These are phyloP conservation scores for Gasterosteus aculeatus DNA, from an alignment of 2,113 vertebrate genomes.

Conservation along the genomic window DNA sequence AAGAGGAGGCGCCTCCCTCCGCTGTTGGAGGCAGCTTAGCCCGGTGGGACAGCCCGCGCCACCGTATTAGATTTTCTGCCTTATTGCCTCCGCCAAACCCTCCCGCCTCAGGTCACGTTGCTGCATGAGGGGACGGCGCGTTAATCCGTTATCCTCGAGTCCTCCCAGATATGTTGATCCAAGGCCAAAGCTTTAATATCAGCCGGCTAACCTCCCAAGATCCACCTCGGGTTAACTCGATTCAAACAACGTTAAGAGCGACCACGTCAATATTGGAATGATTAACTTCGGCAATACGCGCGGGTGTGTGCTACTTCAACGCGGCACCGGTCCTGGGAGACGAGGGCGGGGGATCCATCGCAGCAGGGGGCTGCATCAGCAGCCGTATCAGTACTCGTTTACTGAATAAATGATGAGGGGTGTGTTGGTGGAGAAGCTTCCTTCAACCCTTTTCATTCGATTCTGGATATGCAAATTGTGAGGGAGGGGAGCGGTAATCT, in stretches of 20 bases:
- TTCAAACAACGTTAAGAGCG: constrained; percentile 66
- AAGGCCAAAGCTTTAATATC: constrained; percentile 64
- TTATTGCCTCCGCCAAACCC: constrained; percentile 75
- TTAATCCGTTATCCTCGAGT: constrained; percentile 44
- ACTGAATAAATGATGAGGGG: constrained; percentile 58
- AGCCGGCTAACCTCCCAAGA: constrained; percentile 32
- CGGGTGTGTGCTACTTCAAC: constrained; percentile 53
- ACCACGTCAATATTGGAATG: constrained; percentile 70
- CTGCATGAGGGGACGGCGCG: constrained; percentile 43
- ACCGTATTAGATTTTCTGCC: constrained; percentile 77
- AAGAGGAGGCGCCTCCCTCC: constrained; percentile 9
- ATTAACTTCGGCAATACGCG: constrained; percentile 53
- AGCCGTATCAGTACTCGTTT: constrained; percentile 47
- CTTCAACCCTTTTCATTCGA: constrained; percentile 9
- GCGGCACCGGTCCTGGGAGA: constrained; percentile 39
- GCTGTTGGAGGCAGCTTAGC: constrained; percentile 52
- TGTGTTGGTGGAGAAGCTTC: constrained; percentile 25
- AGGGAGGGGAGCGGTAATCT: constrained; percentile 38
- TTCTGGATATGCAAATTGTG: constrained; percentile 41
- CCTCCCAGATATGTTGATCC: constrained; percentile 60
- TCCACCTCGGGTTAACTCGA: constrained; percentile 51
- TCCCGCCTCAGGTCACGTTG: constrained; percentile 62
- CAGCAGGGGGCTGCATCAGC: constrained; percentile 42
- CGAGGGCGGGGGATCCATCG: constrained; percentile 30
- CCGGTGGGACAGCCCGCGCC: constrained; percentile 64